Evolutionary conservation across 1,140 invertebrate genomes (phyloP).

Genomic region (Eumaeus atala): DNA sequence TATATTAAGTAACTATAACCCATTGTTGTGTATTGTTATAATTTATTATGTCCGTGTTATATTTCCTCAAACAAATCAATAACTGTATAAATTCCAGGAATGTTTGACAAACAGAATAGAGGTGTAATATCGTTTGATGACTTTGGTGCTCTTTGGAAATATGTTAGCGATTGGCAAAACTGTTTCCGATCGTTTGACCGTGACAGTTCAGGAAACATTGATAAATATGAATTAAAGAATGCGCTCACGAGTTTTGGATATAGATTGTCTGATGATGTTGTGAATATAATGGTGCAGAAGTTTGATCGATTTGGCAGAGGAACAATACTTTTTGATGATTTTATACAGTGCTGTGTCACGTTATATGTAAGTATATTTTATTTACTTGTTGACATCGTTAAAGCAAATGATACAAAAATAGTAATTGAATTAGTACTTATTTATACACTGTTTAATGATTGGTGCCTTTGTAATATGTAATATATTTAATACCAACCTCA

Average conservation of each 20-base stretch:
- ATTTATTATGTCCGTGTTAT: too few relatives aligned
- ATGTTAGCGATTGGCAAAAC: conserved; percentile 98
- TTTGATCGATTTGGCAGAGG: conserved; percentile 95
- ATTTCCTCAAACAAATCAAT: too few relatives aligned
- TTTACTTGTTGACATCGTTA: conserved; percentile 58
- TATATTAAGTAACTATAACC: too few relatives aligned
- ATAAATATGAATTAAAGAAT: conserved; percentile 90
- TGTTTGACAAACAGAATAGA: conserved; percentile 95
- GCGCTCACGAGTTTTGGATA: conserved; percentile 96
- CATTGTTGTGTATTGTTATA: too few relatives aligned
- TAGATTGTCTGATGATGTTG: conserved; percentile 88
- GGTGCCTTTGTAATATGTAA: too few relatives aligned
- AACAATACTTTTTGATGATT: conserved; percentile 97
- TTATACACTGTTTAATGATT: too few relatives aligned
- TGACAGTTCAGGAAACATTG: conserved; percentile 97
- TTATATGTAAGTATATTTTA: conserved; percentile 86
- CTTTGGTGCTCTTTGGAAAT: conserved; percentile 97
- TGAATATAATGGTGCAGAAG: conserved; percentile 89
- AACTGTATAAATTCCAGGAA: conserved; percentile 84
- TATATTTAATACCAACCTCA: too few relatives aligned
- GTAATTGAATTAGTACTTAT: too few relatives aligned
- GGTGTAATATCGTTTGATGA: conserved; percentile 96
- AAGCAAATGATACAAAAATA: too few relatives aligned
- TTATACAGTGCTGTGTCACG: conserved; percentile 96
- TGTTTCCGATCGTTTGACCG: conserved; percentile 96